Evolutionary conservation across 2,113 vertebrate genomes (phyloP).

Genomic region (Toxotes jaculatrix): DNA sequence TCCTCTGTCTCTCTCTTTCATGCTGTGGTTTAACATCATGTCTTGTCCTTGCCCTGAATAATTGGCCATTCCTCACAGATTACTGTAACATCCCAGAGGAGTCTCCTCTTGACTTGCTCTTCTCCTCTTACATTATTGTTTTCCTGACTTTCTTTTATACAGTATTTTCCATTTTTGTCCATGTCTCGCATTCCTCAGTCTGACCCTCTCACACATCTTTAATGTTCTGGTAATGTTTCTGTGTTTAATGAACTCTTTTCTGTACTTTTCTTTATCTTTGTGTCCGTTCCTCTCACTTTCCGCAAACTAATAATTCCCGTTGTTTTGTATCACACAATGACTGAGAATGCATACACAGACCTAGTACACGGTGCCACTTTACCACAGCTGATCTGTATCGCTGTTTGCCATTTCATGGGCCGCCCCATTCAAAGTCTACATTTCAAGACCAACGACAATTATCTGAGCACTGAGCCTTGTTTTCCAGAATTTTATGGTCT

Average conservation of each 20-base stretch:
- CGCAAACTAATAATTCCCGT: too few species aligned
- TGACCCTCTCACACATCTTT: background rate
- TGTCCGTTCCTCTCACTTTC: background rate
- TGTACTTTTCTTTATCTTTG: background rate
- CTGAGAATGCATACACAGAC: background rate
- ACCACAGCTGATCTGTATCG: background rate
- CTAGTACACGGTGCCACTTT: background rate
- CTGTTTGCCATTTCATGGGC: background rate
- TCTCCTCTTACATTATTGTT: background rate
- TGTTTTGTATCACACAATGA: background rate
- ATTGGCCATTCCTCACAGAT: slow-evolving; percentile 7
- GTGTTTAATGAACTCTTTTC: background rate
- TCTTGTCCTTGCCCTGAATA: slow-evolving; percentile 4
- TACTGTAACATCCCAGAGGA: slow-evolving; percentile 35
- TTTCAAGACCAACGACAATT: background rate
- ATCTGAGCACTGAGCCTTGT: background rate
- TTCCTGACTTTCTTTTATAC: background rate
- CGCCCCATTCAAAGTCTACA: background rate
- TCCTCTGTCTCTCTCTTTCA: background rate
- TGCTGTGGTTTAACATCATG: background rate
- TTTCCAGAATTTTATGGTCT: background rate
- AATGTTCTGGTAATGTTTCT: background rate
- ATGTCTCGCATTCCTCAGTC: background rate
- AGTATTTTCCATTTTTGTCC: background rate
- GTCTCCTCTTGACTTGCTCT: background rate